These are phyloP conservation scores for Esox niger DNA, from an alignment of 2,113 vertebrate genomes.

Conservation along the genomic window DNA sequence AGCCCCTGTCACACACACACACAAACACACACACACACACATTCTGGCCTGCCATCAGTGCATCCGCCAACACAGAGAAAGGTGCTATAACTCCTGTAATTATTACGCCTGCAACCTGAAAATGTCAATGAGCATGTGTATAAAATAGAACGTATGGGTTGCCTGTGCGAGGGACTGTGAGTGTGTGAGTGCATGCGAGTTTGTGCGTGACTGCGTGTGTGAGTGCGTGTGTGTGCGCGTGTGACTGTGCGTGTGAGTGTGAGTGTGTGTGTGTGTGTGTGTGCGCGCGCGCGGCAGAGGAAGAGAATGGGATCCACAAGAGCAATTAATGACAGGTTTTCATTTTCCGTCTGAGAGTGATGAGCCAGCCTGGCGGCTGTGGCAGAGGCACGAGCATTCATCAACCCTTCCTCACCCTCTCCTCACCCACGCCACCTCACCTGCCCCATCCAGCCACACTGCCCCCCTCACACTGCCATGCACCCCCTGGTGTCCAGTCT, in stretches of 20 bases:
- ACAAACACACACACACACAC: conserved; percentile 23
- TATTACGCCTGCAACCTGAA: conserved; percentile 75
- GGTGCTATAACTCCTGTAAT: conserved; percentile 79
- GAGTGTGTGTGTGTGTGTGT: background rate
- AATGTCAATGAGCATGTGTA: conserved; percentile 79
- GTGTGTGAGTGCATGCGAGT: background rate
- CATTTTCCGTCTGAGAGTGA: conserved; percentile 73
- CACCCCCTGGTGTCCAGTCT: too few relatives aligned
- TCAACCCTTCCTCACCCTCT: conserved; percentile 17
- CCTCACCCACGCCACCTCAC: conserved; percentile 20
- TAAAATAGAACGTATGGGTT: conserved; percentile 79
- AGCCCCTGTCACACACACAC: conserved; percentile 41
- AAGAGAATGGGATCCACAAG: conserved; percentile 77
- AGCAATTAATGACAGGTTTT: conserved; percentile 83
- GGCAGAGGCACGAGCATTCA: conserved; percentile 37
- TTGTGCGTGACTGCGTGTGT: background rate
- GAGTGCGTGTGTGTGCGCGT: background rate
- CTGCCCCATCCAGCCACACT: conserved; percentile 1
- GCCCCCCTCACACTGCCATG: background rate
- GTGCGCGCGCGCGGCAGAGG: background rate
- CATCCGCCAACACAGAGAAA: conserved; percentile 61
- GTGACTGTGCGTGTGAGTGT: background rate
- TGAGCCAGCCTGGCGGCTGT: conserved; percentile 58
- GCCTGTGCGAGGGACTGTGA: conserved; percentile 43
- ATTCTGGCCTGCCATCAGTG: conserved; percentile 36